phyloP scores from a whole-genome alignment of 2,113 vertebrate genomes.

The Pica pica region DNA sequence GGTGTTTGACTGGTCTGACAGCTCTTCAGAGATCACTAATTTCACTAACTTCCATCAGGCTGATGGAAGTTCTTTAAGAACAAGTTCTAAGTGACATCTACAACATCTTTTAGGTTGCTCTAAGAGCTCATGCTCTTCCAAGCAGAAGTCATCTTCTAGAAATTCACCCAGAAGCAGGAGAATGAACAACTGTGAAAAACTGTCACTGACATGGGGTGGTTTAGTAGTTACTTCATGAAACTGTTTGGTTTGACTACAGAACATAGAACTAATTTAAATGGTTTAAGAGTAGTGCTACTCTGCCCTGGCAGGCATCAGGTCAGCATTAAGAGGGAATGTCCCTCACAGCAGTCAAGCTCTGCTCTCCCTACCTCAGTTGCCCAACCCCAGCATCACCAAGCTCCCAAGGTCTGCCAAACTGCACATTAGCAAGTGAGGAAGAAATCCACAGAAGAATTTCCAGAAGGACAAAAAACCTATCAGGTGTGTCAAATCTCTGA shows the following conservation, averaged over 20 bases:
- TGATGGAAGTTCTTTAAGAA: background rate
- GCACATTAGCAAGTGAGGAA: constrained; percentile 59
- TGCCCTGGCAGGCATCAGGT: background rate
- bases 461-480: constrained; percentile 81
- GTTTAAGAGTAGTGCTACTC: rapidly evolving
- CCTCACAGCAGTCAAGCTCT: background rate
- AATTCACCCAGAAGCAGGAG: background rate
- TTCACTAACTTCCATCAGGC: background rate
- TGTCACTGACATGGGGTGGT: background rate
- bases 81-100: background rate
- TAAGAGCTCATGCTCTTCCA: background rate
- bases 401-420: constrained; percentile 17
- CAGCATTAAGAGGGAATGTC: background rate
- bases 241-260: background rate
- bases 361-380: background rate
- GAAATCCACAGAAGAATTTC: constrained; percentile 67
- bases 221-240: background rate
- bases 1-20: background rate
- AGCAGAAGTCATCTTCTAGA: background rate
- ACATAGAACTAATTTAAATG: background rate
- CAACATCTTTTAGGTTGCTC: background rate
- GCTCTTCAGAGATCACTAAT: background rate
- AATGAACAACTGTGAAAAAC: background rate
- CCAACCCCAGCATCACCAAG: background rate
- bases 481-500: constrained; percentile 84